Evolutionary conservation across 1,140 invertebrate genomes (phyloP).

Genomic region (Trinorchestia longiramus): DNA sequence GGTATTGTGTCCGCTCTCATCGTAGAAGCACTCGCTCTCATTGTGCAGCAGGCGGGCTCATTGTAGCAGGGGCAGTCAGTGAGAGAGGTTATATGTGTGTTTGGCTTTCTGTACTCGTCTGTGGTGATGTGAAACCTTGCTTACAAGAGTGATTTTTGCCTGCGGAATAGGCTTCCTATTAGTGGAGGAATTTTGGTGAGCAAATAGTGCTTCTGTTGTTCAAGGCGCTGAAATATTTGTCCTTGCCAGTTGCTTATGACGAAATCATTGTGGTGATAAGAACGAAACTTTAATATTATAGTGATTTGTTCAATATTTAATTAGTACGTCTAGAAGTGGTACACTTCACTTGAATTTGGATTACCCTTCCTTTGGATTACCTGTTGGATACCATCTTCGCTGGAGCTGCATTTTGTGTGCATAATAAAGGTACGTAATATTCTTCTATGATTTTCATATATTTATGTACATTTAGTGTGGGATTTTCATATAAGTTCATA

Average conservation of each 20-base stretch:
- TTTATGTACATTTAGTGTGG: not conserved
- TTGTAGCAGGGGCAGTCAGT: slow-evolving; percentile 20
- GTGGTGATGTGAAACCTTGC: slow-evolving; percentile 41
- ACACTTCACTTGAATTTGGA: not conserved
- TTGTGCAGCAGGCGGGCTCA: slow-evolving; percentile 50
- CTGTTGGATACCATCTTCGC: not conserved
- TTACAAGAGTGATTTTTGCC: slow-evolving; percentile 18
- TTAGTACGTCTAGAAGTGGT: not conserved
- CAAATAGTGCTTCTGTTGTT: not conserved
- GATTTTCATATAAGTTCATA: not conserved
- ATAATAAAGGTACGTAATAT: not conserved
- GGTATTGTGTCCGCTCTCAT: slow-evolving; percentile 53
- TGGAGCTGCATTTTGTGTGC: not conserved
- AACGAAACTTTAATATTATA: not conserved
- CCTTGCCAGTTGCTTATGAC: not conserved
- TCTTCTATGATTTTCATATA: not conserved
- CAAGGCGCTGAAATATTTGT: not conserved
- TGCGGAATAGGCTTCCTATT: not conserved
- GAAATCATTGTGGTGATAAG: not conserved
- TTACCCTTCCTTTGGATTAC: slow-evolving; percentile 16
- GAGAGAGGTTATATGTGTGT: slow-evolving; percentile 19
- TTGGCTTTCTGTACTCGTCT: not conserved
- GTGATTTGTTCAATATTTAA: not conserved
- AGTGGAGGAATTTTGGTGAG: not conserved
- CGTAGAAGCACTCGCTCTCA: slow-evolving; percentile 50